Evolutionary conservation across 2,113 vertebrate species (phyloP).

Genomic region (Platycercus adscitus): DNA sequence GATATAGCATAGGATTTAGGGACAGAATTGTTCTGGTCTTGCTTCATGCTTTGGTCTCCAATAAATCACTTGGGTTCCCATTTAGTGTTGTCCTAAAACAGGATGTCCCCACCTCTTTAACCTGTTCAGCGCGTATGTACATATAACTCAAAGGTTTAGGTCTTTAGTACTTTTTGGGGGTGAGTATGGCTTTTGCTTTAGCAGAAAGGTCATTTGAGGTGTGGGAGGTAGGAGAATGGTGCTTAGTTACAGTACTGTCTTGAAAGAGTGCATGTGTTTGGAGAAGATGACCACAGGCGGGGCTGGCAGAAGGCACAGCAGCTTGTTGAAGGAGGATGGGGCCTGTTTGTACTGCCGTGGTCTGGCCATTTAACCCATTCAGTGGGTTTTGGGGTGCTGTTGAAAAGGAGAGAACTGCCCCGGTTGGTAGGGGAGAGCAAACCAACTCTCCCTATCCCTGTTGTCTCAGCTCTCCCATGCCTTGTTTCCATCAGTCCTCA

Average conservation of each 20-base stretch:
- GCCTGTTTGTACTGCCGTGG: neutral
- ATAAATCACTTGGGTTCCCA: neutral
- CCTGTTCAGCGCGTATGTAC: accelerated
- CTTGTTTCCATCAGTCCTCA: neutral
- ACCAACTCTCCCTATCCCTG: neutral
- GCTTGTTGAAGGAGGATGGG: neutral
- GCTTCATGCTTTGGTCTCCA: neutral
- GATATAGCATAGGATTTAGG: neutral
- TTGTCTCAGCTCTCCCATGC: neutral
- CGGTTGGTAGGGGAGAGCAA: neutral
- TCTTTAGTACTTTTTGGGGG: neutral
- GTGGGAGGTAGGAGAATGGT: neutral
- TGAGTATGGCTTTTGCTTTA: neutral
- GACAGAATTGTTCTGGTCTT: neutral
- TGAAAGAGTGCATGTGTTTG: neutral
- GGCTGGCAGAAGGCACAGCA: neutral
- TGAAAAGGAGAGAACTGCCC: neutral
- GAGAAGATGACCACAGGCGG: neutral
- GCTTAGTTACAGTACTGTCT: neutral
- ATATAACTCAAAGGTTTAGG: neutral
- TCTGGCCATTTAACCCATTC: neutral
- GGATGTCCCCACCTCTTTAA: neutral
- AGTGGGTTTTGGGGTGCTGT: neutral
- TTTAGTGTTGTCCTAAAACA: neutral
- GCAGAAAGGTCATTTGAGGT: neutral